Percentiles rank a stretch among this genome's conserved stretches.
Conservation (phyloP, 2,113 vertebrate species). For the Micronycteris hirsuta region DNA sequence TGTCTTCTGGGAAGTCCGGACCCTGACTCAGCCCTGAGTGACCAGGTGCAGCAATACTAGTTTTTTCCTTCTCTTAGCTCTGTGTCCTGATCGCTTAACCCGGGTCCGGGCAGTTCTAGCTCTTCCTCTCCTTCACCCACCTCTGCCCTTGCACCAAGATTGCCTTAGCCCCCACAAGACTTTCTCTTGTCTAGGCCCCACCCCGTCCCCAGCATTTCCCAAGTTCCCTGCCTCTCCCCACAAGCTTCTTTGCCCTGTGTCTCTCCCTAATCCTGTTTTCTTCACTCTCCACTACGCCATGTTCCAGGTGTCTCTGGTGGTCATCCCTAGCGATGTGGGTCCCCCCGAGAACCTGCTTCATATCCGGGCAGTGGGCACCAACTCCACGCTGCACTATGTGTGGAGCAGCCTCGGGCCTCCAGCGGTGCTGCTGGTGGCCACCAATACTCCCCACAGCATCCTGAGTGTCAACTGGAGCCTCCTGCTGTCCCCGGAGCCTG, state of each 20-base stretch:
- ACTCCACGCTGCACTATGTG: conserved; percentile 90
- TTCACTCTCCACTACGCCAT: neutral
- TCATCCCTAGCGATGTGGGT: conserved; percentile 77
- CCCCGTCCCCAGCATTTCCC: neutral
- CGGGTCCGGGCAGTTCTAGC: neutral
- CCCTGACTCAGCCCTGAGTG: neutral
- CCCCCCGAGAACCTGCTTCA: conserved; percentile 84
- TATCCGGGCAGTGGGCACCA: conserved; percentile 80
- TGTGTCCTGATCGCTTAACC: neutral
- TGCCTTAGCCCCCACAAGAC: no score
- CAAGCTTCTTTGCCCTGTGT: neutral
- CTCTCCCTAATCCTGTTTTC: neutral
- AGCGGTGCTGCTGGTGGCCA: conserved; percentile 86
- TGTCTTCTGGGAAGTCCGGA: neutral
- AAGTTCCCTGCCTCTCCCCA: neutral
- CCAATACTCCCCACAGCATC: conserved; percentile 75
- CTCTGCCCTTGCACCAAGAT: neutral
- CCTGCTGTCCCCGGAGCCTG: conserved; percentile 74
- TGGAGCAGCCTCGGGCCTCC: conserved; percentile 89
- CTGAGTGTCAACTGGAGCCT: conserved; percentile 86
- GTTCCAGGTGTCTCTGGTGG: conserved; percentile 83
- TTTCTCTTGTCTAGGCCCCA: neutral
- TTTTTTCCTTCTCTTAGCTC: neutral
- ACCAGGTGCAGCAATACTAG: neutral
- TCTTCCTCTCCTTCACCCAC: neutral